Evolutionary conservation across 1,140 invertebrate genomes (phyloP), one percentile per base, ranked within the genome.

Genomic region (Archivesica marissinica): DNA sequence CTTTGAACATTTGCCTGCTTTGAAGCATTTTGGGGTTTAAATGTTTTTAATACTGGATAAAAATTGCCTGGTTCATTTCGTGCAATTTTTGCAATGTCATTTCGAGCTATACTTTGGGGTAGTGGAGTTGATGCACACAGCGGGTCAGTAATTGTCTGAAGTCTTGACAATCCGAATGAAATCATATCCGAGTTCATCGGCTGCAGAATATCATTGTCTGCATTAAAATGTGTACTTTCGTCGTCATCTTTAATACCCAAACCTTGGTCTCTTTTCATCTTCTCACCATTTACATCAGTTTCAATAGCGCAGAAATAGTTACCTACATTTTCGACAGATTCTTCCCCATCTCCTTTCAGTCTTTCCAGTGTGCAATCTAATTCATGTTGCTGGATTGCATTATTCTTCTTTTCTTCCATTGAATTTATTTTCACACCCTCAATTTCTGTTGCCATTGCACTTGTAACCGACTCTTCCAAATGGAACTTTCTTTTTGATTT

Each of bases 101-200:
- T 44, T 15, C 30, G 3, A n/a, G n/a, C 38, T 38, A 20, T 38
- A 33, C 25, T 50, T 20, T 23, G 13, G 6, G 39, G 56, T 17
- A 47, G 15, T 38, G 77, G 77, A 17, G 77, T 79, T 47, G 77
- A 79, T 15, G 77, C 59, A 68, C 77, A 79, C 25, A 79, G 61
- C 15, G 77, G 77, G 33, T 79, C 30, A n/a, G 61, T 39, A 13
- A 64, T 25, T n/a, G 23, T 41, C 20, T 77, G 75, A 38, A 52
- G 50, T 64, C 59, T 64, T 17, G 59, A 64, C 25, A 25, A 17
- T 25, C 11, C 38, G 1, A 64, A 3, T 64, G 59, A 35, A 30
- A 35, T 33, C 30, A 64, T 64, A 25, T 17, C 28, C 0, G 59
- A 35, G 15, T 64, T 6, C 7, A 64, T 7, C 4, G 28, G 59